These are phyloP conservation scores for Halocaridina rubra DNA, from an alignment of 2,888 invertebrate species.

Conservation along the genomic window DNA sequence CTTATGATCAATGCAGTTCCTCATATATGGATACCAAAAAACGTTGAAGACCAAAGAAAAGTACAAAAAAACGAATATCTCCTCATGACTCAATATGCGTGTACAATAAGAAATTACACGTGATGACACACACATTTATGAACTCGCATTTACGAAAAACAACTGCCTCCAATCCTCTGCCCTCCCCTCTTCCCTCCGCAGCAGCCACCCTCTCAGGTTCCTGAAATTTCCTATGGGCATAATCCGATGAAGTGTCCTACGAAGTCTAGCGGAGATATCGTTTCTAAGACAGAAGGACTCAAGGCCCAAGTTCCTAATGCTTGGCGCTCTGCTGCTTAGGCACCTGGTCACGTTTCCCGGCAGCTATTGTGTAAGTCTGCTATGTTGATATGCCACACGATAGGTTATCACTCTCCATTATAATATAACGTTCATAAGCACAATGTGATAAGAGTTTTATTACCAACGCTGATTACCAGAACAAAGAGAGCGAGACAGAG, in stretches of 20 bases:
- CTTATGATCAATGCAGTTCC: no score
- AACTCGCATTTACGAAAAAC: no score
- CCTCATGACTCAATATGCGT: no score
- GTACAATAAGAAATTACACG: no score
- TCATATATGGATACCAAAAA: no score
- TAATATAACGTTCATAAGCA: constrained; percentile 52
- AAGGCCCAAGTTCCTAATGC: neutral
- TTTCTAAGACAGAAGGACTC: neutral
- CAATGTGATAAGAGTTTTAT: constrained; percentile 49
- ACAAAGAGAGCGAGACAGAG: no score
- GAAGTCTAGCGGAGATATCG: neutral
- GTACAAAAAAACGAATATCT: no score
- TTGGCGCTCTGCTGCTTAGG: neutral
- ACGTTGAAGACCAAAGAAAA: no score
- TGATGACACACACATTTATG: no score
- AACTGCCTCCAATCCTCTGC: no score
- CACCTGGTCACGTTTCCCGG: neutral
- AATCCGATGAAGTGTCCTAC: neutral
- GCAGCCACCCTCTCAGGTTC: constrained; percentile 41
- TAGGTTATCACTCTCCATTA: constrained; percentile 53
- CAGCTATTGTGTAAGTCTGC: constrained; percentile 46
- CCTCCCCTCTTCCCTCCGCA: no score
- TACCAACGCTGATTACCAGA: constrained; percentile 40
- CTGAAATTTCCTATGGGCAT: constrained; percentile 47
- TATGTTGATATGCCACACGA: constrained; percentile 52